Base-by-base conservation (phyloP, 2,888 invertebrate genomes). In the Petrolisthes cinctipes region DNA sequence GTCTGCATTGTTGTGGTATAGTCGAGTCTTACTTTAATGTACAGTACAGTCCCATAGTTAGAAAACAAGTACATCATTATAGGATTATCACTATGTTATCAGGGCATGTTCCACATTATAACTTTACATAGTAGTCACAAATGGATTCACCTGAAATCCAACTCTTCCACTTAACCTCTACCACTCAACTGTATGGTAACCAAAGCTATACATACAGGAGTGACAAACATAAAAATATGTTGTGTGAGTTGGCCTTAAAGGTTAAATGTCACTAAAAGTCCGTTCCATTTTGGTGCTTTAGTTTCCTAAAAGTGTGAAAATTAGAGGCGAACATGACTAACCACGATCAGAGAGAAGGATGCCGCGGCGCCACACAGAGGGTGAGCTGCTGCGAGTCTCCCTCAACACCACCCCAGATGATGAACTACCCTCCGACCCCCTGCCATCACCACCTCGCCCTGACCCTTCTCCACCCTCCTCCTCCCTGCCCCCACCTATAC, bases 321-420 rank as follows among this genome's bases (percentile, higher is more conserved):
- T 14, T 11, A 14, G n/a, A 66, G 66, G n/a, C 7, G 11, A 80
- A 51, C 61, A n/a, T 37, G 6, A 57, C 89, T 89, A 80, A 89
- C 86, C 86, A 61, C 76, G 80, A 73, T 86, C 89, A 54, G 88
- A 71, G 78, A 84, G 82, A 20, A 89, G 73, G 61, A 89, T 37
- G 57, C 87, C 89, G 51, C 87, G 82, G n/a, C 89, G 87, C 89
- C 89, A 89, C 17, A 86, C 89, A 71, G 87, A 89, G 11, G 89
- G 89, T 66, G 89, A 89, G 51, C 87, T 87, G 79, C 87, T 85
- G 73, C 87, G 86, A 51, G 81, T 83, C 71, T 89, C 89, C 73
- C 89, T 83, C 78, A 89, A 79, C 23, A 89, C 88, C 66, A 89
- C 89, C 57, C 80, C 66, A 66, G 79, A 17, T 56, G 83, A 37